A percentile compares a stretch with the other conserved stretches of the same genome.
Conservation (phyloP, 1,140 invertebrate species). For the Calycopis cecrops region DNA sequence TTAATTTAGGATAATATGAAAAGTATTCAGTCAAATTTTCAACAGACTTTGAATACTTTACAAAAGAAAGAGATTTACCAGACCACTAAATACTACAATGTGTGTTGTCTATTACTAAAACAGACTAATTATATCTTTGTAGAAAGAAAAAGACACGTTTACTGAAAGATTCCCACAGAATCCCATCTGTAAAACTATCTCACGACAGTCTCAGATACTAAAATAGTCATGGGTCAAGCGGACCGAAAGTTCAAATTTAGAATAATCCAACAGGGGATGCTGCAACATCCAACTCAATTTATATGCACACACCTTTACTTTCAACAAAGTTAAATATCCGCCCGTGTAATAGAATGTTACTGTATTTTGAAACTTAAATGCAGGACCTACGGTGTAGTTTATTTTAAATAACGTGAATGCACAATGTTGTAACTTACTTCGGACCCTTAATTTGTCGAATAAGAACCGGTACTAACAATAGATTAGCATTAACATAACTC, state of each 20-base stretch:
- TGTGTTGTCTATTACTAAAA: constrained; percentile 2
- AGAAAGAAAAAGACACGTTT: background rate
- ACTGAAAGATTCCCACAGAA: constrained; percentile 53
- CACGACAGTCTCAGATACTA: constrained; percentile 56
- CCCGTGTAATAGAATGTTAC: constrained; percentile 17
- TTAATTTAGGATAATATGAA: too few relatives aligned
- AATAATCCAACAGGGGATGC: constrained; percentile 53
- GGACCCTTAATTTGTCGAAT: constrained; percentile 58
- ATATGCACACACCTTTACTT: constrained; percentile 67
- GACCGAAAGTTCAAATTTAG: constrained; percentile 59
- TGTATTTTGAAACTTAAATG: constrained; percentile 30
- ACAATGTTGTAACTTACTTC: constrained; percentile 32
- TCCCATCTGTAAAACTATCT: constrained; percentile 42
- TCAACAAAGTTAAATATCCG: constrained; percentile 30
- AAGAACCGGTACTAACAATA: constrained; percentile 62
- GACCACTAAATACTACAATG: too few relatives aligned
- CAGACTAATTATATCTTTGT: background rate
- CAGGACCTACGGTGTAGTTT: constrained; percentile 5
- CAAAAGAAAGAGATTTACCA: too few relatives aligned
- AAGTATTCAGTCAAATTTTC: too few relatives aligned
- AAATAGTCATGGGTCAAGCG: constrained; percentile 60
- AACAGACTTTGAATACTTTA: too few relatives aligned
- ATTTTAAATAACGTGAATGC: constrained; percentile 5
- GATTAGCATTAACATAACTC: constrained; percentile 66
- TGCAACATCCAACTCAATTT: constrained; percentile 55